Evolutionary conservation across 2,113 vertebrate genomes (phyloP).

Genomic region (Siniperca chuatsi): DNA sequence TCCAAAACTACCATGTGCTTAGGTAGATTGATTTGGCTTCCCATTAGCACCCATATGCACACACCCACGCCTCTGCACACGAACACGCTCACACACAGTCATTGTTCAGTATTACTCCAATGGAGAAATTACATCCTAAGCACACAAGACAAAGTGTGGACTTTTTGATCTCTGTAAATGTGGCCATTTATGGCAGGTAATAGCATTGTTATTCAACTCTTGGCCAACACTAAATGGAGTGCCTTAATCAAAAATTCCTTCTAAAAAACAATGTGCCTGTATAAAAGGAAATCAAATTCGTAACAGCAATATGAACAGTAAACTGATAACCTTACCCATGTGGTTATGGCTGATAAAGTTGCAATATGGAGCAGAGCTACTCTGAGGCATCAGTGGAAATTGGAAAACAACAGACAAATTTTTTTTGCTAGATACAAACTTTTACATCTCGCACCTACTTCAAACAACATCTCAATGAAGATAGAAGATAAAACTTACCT

Average conservation of each 20-base stretch:
- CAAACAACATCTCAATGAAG: slow-evolving; percentile 36
- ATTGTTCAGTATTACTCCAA: slow-evolving; percentile 27
- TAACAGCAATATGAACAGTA: slow-evolving; percentile 17
- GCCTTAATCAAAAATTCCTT: slow-evolving; percentile 20
- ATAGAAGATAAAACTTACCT: slow-evolving; percentile 35
- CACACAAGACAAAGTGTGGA: slow-evolving; percentile 18
- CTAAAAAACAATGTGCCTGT: neutral
- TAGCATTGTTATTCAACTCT: slow-evolving; percentile 22
- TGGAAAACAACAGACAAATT: slow-evolving; percentile 3
- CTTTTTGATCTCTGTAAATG: slow-evolving; percentile 48
- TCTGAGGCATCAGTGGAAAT: too few relatives aligned
- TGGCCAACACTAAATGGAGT: slow-evolving; percentile 26
- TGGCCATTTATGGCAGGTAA: slow-evolving; percentile 31
- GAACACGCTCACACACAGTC: slow-evolving; percentile 18
- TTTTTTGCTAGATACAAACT: slow-evolving; percentile 29
- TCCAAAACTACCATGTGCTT: slow-evolving; percentile 17
- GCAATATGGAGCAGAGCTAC: slow-evolving; percentile 3
- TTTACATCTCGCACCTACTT: slow-evolving; percentile 25
- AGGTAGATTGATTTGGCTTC: slow-evolving; percentile 58
- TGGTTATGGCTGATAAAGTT: slow-evolving; percentile 5
- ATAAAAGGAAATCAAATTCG: slow-evolving; percentile 4
- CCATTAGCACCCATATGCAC: slow-evolving; percentile 53
- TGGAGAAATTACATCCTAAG: slow-evolving; percentile 35
- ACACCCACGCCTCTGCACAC: slow-evolving; percentile 37
- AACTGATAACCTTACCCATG: slow-evolving; percentile 25